These are phyloP conservation scores for Phyllotis vaccarum DNA, from an alignment of 2,797 vertebrate species.

Conservation along the genomic window DNA sequence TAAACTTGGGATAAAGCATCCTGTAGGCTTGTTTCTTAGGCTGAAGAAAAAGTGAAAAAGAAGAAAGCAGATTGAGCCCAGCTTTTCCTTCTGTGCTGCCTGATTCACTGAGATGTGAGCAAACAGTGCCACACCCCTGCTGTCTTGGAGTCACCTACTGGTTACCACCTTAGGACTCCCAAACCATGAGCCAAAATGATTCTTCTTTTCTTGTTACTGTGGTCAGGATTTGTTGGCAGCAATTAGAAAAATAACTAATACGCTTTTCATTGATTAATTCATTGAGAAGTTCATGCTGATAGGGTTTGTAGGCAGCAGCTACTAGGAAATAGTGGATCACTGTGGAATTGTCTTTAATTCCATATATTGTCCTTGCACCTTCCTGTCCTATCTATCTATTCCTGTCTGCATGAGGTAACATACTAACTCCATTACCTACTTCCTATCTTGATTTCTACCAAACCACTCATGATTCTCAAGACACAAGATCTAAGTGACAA, in stretches of 20 bases:
- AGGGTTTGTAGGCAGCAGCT: too few relatives aligned
- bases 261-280: background rate
- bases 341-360: background rate
- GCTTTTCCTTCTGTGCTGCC: background rate
- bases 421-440: background rate
- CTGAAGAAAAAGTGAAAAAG: background rate
- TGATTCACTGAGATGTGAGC: background rate
- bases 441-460: background rate
- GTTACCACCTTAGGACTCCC: background rate
- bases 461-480: background rate
- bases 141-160: too few relatives aligned
- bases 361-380: background rate
- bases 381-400: background rate
- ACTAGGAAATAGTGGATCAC: background rate
- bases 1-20: background rate
- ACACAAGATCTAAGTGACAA: background rate
- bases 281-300: background rate
- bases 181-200: background rate
- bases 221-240: too few relatives aligned
- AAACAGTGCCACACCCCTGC: background rate
- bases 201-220: background rate
- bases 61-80: background rate
- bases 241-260: background rate
- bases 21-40: background rate
- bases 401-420: background rate